Percentiles rank a stretch among this genome's conserved stretches.
These are phyloP conservation scores for Drosophila peninsularis DNA, from an alignment of 2,888 invertebrate species.

Conservation along the genomic window DNA sequence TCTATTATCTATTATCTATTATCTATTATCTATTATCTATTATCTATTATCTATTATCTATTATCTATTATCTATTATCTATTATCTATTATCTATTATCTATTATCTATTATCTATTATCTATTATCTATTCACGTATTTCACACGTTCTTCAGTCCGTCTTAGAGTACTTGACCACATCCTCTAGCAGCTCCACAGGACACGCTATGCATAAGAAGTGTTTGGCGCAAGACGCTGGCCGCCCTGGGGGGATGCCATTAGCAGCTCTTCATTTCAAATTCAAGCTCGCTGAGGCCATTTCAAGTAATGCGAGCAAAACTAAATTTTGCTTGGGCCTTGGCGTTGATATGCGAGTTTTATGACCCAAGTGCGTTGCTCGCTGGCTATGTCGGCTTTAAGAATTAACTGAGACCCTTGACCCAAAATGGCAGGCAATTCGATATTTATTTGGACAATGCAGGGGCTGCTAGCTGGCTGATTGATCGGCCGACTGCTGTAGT, in stretches of 20 bases:
- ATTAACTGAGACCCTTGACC: conserved; percentile 2
- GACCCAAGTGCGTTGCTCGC: conserved; percentile 4
- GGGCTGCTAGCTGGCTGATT: background rate
- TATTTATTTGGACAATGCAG: background rate
- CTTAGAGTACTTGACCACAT: background rate
- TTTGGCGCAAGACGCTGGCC: background rate
- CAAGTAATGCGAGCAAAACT: conserved; percentile 5
- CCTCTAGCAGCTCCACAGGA: background rate
- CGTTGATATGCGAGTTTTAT: conserved; percentile 5
- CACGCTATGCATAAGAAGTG: conserved; percentile 4
- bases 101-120: conserved; percentile 2
- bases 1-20: conserved; percentile 3
- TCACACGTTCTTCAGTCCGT: too few species aligned
- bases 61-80: conserved; percentile 2
- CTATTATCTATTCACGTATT: background rate
- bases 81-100: conserved; percentile 2
- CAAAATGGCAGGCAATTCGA: background rate
- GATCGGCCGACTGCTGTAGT: conserved; percentile 4
- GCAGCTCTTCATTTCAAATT: conserved; percentile 6
- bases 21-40: conserved; percentile 2
- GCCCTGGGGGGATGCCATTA: background rate
- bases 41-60: conserved; percentile 2
- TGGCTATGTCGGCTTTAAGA: background rate
- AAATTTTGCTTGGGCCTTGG: background rate
- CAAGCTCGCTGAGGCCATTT: conserved; percentile 3